Base-by-base conservation (phyloP, 2,888 invertebrate species). In the Lottia scabra region DNA sequence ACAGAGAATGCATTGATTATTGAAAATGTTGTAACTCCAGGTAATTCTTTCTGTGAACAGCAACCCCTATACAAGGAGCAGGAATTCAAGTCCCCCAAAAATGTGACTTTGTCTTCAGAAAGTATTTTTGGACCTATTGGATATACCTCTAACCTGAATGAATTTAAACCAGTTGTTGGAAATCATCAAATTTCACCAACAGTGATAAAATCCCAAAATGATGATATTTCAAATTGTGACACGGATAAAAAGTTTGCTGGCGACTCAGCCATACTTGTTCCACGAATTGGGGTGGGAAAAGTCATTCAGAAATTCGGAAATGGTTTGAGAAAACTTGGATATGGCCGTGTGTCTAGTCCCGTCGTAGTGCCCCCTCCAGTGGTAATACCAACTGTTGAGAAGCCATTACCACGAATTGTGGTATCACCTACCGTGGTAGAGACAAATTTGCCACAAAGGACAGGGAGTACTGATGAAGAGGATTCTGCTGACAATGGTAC, bases 281-380 rank as follows among this genome's bases (percentile, higher is more conserved):
- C 56, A 0, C 12, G 23, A 23, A 23, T 23, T 2, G 56, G 56
- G 13, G 56, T 56, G 19, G 56, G 56, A 2, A 56, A 56, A 56
- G 56, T 56, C 13, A 56, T 56, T 56, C 56, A 56, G 56, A 56
- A 56, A 13, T 56, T 56, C 23, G 56, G 56, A 56, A 56, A 56
- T 56, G 56, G 56, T 23, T 56, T 56, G 13, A 19, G 56, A 23
- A 56, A 56, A 13, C 23, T 56, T 0, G 56, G 56, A 23, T 56
- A 56, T 23, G 56, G 56, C 12, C 56, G 56, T 56, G 13, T 19
- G 19, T 19, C 56, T 10, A 56, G 56, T 23, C 23, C 56, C 12
- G 23, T 56, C 19, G 13, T 23, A 13, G 19, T 23, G 8, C 56
- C 23, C 19, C 19, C 56, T 56, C 56, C 10, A 3, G 23, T 56